Evolutionary conservation across 2,888 invertebrate genomes (phyloP).

Genomic region (Apotomis capreana): DNA sequence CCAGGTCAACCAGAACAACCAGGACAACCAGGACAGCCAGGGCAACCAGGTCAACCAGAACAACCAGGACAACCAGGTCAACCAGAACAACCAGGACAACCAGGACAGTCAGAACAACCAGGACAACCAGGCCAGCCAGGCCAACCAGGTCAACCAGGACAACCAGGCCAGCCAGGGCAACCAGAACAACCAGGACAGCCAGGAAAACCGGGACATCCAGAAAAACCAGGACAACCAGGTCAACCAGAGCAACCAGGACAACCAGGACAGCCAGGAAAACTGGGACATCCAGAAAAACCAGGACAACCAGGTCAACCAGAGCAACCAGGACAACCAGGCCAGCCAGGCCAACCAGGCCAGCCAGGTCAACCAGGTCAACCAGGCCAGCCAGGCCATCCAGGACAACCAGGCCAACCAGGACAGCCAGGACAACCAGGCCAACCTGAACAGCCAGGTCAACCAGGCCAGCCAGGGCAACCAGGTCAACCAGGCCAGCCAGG

Average conservation of each 20-base stretch:
- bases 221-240: not conserved
- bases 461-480: not conserved
- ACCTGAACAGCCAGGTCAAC: conserved; percentile 5
- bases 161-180: conserved; percentile 4
- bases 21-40: conserved; percentile 7
- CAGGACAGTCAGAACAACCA: conserved; percentile 14
- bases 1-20: conserved; percentile 11
- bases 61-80: not conserved
- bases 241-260: not conserved
- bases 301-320: not conserved
- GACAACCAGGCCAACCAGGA: conserved; percentile 3
- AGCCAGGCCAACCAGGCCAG: conserved; percentile 13
- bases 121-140: conserved; percentile 11
- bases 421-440: not conserved
- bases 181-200: conserved; percentile 9
- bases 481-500: no score
- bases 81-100: conserved; percentile 14
- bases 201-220: conserved; percentile 16
- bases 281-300: not conserved
- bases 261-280: not conserved
- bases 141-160: not conserved
- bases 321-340: not conserved
- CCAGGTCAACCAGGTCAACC: conserved; percentile 1
- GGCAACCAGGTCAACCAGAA: not conserved
- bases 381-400: not conserved